Percentiles rank a stretch among this genome's conserved stretches.
Conservation (phyloP, 2,888 invertebrate genomes). For the Andrena praecox region DNA sequence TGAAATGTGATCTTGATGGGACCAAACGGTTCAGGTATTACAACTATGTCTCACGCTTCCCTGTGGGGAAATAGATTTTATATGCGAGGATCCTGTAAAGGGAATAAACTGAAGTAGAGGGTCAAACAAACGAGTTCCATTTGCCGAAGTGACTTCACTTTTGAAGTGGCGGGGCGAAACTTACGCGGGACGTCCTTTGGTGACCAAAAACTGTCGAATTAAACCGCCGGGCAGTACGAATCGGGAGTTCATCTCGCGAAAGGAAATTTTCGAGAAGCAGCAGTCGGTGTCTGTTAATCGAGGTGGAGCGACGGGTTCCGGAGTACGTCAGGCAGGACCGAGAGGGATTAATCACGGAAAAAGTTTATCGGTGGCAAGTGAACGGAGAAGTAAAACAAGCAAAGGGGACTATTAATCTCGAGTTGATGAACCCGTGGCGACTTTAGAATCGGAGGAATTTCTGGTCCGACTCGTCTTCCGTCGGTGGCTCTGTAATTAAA, state of each 20-base stretch:
- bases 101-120: too few relatives aligned
- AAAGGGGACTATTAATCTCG: constrained; percentile 68
- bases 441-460: constrained; percentile 61
- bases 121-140: neutral
- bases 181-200: neutral
- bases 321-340: constrained; percentile 36
- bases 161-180: neutral
- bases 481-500: constrained; percentile 62
- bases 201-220: constrained; percentile 20
- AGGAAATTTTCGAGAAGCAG: constrained; percentile 35
- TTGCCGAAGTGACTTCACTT: neutral
- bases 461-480: constrained; percentile 35
- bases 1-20: too few relatives aligned
- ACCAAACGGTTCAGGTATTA: too few relatives aligned
- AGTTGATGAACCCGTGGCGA: constrained; percentile 69
- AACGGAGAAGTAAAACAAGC: constrained; percentile 60
- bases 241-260: constrained; percentile 35
- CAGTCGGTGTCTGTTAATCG: neutral
- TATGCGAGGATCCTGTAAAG: too few relatives aligned
- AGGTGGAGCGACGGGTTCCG: neutral
- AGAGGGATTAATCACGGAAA: constrained; percentile 67
- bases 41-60: too few relatives aligned
- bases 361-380: constrained; percentile 69
- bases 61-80: too few relatives aligned
- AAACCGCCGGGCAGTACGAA: constrained; percentile 23